A percentile compares a stretch with the other conserved stretches of the same genome.
Evolutionary conservation across 2,113 vertebrate species (phyloP).

Genomic region (Pluvialis apricaria): DNA sequence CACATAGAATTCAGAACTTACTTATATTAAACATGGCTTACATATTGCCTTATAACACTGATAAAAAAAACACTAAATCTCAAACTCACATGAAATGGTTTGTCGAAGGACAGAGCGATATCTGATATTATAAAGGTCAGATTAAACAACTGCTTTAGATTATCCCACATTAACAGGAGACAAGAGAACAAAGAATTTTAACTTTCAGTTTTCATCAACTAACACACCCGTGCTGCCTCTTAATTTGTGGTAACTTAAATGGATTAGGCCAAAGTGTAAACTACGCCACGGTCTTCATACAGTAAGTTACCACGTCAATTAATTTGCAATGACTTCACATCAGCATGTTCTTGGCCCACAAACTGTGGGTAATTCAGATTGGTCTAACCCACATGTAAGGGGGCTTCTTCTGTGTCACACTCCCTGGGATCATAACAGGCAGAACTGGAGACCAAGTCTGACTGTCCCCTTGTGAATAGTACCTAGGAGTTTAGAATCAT

Average conservation of each 20-base stretch:
- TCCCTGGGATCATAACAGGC: not conserved
- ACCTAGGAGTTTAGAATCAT: not conserved
- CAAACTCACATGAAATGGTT: not conserved
- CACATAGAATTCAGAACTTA: not conserved
- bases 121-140: fast-evolving
- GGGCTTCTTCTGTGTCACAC: not conserved
- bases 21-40: not conserved
- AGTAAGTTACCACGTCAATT: not conserved
- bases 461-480: not conserved
- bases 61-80: not conserved
- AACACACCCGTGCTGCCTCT: not conserved
- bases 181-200: not conserved
- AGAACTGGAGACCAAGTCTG: not conserved
- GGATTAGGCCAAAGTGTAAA: not conserved
- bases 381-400: not conserved
- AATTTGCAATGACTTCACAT: not conserved
- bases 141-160: not conserved
- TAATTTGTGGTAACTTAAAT: not conserved
- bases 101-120: not conserved
- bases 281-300: not conserved
- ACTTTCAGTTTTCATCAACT: not conserved
- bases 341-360: not conserved
- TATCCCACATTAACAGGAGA: not conserved
- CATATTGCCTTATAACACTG: not conserved
- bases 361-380: not conserved